Evolutionary conservation across 2,888 invertebrate genomes (phyloP).

Genomic region (Luffia ferchaultella): DNA sequence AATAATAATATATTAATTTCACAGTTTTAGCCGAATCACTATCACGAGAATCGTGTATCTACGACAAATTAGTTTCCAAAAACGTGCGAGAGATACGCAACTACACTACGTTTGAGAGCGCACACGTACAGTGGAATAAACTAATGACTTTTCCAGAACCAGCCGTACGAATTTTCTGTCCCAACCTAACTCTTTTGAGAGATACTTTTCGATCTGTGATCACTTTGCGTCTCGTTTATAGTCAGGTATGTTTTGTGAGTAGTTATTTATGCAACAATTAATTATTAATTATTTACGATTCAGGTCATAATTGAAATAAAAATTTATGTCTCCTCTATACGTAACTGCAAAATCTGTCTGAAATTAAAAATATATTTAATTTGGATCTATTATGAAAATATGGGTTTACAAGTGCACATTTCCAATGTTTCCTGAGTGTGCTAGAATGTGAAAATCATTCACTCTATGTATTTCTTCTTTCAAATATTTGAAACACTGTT

Average conservation of each 20-base stretch:
- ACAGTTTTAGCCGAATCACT: no score
- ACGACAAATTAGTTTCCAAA: conserved; percentile 26
- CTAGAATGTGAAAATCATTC: no score
- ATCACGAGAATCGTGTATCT: no score
- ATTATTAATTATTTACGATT: background rate
- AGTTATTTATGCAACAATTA: background rate
- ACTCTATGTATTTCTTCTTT: no score
- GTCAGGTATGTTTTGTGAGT: conserved; percentile 37
- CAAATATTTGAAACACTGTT: no score
- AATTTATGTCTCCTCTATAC: background rate
- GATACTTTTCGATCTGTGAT: conserved; percentile 63
- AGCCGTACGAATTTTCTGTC: conserved; percentile 52
- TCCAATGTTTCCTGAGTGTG: no score
- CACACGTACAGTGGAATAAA: conserved; percentile 56
- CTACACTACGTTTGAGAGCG: conserved; percentile 55
- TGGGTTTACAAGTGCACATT: no score
- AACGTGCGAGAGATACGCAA: conserved; percentile 35
- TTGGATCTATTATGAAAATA: no score
- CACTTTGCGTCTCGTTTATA: conserved; percentile 55
- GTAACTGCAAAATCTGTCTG: background rate
- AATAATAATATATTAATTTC: no score
- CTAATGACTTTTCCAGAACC: conserved; percentile 62
- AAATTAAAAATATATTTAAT: background rate
- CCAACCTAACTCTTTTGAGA: conserved; percentile 52
- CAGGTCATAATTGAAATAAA: background rate